Conservation (phyloP, 64 coral and sea anemone genomes). For the Stylophora pistillata region DNA sequence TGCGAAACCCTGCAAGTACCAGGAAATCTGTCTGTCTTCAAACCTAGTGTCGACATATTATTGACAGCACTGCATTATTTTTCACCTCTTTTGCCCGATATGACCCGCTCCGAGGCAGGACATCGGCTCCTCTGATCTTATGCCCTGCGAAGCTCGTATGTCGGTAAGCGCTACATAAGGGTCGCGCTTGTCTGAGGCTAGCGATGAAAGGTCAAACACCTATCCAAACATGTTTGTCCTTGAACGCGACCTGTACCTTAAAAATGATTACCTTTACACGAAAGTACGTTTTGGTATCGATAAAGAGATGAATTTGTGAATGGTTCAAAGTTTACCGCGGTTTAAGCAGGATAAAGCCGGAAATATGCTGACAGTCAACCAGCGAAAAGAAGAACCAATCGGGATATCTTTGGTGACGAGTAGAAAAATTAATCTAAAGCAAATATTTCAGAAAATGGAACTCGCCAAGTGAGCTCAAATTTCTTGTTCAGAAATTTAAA, state of each 20-base stretch:
- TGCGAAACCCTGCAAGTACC: constrained; percentile 49
- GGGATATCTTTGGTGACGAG: too few relatives aligned
- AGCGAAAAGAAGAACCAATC: too few relatives aligned
- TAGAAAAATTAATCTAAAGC: too few relatives aligned
- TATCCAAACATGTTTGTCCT: neutral
- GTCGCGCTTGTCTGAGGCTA: neutral
- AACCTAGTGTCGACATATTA: constrained; percentile 55
- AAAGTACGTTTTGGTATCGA: too few relatives aligned
- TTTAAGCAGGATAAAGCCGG: too few relatives aligned
- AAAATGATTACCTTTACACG: too few relatives aligned
- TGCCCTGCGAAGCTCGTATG: constrained; percentile 10
- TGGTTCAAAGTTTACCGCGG: too few relatives aligned
- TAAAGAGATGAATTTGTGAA: too few relatives aligned
- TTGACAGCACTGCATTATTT: constrained; percentile 53
- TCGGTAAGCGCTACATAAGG: neutral
- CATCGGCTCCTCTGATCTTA: constrained; percentile 29
- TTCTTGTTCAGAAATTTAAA: too few relatives aligned
- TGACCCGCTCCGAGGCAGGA: constrained; percentile 20
- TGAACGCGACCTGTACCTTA: neutral
- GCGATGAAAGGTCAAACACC: neutral
- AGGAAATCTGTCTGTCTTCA: constrained; percentile 62
- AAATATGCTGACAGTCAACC: too few relatives aligned
- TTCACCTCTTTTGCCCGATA: constrained; percentile 32
- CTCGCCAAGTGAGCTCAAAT: too few relatives aligned
- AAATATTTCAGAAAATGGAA: too few relatives aligned